These are phyloP conservation scores for Cryptocheilus praepositus DNA, from an alignment of 2,888 invertebrate genomes.

Conservation along the genomic window DNA sequence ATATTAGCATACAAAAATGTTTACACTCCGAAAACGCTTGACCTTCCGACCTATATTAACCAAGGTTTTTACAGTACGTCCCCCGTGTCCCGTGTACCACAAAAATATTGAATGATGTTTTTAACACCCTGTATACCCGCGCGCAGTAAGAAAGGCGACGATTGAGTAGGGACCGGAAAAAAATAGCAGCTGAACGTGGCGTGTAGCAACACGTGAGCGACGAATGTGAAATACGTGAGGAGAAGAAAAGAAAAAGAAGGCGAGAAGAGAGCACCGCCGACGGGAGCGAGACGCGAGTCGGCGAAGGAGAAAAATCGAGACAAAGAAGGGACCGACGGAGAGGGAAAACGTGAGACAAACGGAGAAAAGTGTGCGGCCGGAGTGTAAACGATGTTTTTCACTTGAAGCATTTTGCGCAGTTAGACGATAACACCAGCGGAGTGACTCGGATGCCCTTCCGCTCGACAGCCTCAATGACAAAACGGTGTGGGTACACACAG, in stretches of 20 bases:
- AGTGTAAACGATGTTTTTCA: constrained; percentile 48
- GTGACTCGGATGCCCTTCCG: constrained; percentile 53
- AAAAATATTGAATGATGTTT: no score
- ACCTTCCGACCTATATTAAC: no score
- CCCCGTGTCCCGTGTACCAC: no score
- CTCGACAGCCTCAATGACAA: constrained; percentile 14
- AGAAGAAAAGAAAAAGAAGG: not conserved
- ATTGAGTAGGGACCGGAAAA: no score
- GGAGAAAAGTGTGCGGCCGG: constrained; percentile 16
- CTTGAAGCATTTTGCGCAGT: constrained; percentile 52
- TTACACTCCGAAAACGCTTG: no score
- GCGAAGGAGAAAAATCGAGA: not conserved
- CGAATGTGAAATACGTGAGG: not conserved
- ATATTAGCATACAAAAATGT: no score
- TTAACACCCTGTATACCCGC: no score
- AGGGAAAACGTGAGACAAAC: not conserved
- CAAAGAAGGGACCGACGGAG: not conserved
- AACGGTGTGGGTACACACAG: not conserved
- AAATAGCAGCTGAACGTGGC: not conserved
- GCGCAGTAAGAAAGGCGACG: not conserved
- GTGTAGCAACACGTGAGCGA: not conserved
- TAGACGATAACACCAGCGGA: constrained; percentile 43
- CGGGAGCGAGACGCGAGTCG: no score
- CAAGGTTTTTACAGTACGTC: no score
- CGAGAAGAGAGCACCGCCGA: not conserved